Percentiles rank a stretch among this genome's conserved stretches.
Evolutionary conservation across 2,797 vertebrate genomes (phyloP).

Genomic region (Lutjanus campechanus): DNA sequence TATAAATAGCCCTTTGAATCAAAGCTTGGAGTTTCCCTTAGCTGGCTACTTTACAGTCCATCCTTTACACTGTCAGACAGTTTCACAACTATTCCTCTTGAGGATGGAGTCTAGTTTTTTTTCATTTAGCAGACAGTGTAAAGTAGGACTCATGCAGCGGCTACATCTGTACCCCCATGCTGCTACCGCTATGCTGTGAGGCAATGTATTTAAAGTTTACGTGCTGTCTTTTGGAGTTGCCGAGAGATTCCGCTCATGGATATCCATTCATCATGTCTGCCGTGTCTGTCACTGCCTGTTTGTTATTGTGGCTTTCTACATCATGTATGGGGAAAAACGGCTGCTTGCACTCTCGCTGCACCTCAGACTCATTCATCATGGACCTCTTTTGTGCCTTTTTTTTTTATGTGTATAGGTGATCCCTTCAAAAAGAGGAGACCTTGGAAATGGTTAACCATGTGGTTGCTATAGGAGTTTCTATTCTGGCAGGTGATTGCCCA

Average conservation of each 20-base stretch:
- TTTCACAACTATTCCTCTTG: constrained; percentile 29
- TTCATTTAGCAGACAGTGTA: constrained; percentile 15
- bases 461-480: constrained; percentile 16
- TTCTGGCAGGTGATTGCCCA: constrained; percentile 37
- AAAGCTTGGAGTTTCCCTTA: constrained; percentile 33
- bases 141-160: constrained; percentile 22
- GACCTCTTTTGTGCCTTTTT: constrained; percentile 40
- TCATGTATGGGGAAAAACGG: constrained; percentile 45
- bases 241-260: constrained; percentile 37
- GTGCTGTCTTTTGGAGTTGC: constrained; percentile 39
- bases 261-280: constrained; percentile 72
- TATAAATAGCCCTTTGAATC: constrained; percentile 29
- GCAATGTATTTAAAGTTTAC: constrained; percentile 59
- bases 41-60: constrained; percentile 26
- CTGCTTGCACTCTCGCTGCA: constrained; percentile 40
- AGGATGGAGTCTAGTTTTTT: constrained; percentile 28
- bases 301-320: constrained; percentile 64
- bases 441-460: constrained; percentile 27
- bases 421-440: constrained; percentile 8
- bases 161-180: constrained; percentile 30
- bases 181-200: constrained; percentile 30
- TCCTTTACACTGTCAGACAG: constrained; percentile 29
- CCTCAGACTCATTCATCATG: constrained; percentile 69
- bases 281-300: constrained; percentile 64
- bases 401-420: constrained; percentile 29